A percentile compares a stretch with the other conserved stretches of the same genome.
These are phyloP conservation scores for Leptopilina drosophilae DNA, from an alignment of 2,888 invertebrate species.

Conservation along the genomic window DNA sequence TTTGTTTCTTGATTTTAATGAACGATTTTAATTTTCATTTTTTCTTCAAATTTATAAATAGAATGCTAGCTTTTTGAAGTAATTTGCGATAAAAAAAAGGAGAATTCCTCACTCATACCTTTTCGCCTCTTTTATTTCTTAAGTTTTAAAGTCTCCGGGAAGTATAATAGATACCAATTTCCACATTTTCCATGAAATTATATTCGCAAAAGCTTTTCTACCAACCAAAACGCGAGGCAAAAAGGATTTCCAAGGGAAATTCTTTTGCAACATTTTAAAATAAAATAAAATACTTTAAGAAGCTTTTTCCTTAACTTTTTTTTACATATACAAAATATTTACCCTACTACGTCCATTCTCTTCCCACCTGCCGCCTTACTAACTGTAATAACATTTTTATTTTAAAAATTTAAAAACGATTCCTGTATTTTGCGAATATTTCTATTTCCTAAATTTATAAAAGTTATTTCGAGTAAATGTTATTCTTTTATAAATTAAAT, in stretches of 20 bases:
- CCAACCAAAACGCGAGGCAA: slow-evolving; percentile 10
- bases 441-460: no score
- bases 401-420: no score
- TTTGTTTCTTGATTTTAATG: no score
- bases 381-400: no score
- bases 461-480: no score
- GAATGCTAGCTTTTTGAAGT: no score
- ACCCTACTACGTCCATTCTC: background rate
- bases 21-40: no score
- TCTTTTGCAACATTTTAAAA: slow-evolving; percentile 2
- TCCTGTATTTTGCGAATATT: no score
- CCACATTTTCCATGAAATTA: slow-evolving; percentile 36
- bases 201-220: slow-evolving; percentile 11
- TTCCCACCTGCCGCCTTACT: background rate
- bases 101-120: background rate
- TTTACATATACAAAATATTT: background rate
- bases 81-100: background rate
- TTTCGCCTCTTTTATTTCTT: background rate
- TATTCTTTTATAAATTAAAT: no score
- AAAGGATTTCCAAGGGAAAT: slow-evolving; percentile 20
- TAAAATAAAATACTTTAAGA: slow-evolving; percentile 27
- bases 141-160: background rate
- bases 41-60: no score
- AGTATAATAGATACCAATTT: slow-evolving; percentile 11
- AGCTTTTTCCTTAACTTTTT: background rate